phyloP scores from a whole-genome alignment of 2,113 vertebrate genomes.

The Hassar affinis region DNA sequence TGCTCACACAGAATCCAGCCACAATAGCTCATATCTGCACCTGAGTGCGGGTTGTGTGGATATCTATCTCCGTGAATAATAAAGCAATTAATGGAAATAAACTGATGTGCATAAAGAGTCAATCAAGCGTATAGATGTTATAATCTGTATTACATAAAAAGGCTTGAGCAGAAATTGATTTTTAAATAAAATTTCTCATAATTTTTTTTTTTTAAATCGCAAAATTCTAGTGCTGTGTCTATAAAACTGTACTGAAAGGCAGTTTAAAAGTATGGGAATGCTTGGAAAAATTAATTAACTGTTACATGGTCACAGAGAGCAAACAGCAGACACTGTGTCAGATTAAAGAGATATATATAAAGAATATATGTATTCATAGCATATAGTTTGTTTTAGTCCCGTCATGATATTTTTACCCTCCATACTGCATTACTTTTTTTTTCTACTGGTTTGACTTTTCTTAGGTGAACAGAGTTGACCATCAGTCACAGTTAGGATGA shows the following conservation, averaged over 20 bases:
- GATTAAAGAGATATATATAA: neutral
- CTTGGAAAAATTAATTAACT: neutral
- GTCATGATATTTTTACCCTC: neutral
- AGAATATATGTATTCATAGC: neutral
- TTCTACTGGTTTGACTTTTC: neutral
- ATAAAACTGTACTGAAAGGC: neutral
- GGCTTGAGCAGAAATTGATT: neutral
- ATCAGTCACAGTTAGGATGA: neutral
- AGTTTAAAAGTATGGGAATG: neutral
- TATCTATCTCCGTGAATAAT: slow-evolving; percentile 7
- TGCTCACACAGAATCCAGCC: slow-evolving; percentile 40
- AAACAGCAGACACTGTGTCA: neutral
- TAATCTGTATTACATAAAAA: neutral
- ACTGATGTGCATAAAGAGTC: neutral
- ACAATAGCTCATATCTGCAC: slow-evolving; percentile 29
- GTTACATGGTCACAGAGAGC: neutral
- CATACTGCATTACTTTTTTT: neutral
- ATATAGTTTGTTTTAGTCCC: neutral
- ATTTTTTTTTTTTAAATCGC: too few species aligned
- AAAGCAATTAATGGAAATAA: neutral
- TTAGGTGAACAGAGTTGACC: neutral
- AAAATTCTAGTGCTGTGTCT: neutral
- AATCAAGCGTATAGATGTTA: neutral
- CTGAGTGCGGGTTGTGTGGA: slow-evolving; percentile 1
- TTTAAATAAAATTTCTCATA: neutral